phyloP scores from a whole-genome alignment of 2,888 invertebrate species.

The Ophion obscuratus region DNA sequence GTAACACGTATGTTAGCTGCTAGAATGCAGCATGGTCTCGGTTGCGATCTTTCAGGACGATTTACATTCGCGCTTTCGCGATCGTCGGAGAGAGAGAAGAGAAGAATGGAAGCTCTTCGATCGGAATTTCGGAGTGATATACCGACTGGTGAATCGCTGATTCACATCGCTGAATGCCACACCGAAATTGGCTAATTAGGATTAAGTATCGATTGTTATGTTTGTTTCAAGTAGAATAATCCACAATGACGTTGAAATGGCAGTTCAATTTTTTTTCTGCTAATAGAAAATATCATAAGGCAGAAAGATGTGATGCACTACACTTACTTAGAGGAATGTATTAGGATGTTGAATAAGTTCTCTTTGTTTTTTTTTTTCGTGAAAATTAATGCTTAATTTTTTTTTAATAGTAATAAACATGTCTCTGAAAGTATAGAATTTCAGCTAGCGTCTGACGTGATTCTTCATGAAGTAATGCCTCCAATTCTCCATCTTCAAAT shows the following conservation, averaged over 20 bases:
- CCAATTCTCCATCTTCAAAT: too few relatives aligned
- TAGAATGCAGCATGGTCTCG: conserved; percentile 22
- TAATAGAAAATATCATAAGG: too few relatives aligned
- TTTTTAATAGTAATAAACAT: too few relatives aligned
- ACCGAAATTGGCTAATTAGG: not conserved
- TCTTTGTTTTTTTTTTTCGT: too few relatives aligned
- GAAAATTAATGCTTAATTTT: too few relatives aligned
- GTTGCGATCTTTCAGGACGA: conserved; percentile 37
- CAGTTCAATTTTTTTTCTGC: not conserved
- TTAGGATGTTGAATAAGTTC: too few relatives aligned
- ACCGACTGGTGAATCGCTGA: not conserved
- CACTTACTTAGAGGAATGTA: too few relatives aligned
- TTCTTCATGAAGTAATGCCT: too few relatives aligned
- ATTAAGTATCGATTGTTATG: not conserved
- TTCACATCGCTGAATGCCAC: not conserved
- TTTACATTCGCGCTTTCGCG: conserved; percentile 41
- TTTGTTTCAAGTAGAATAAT: not conserved
- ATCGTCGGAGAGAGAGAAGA: not conserved
- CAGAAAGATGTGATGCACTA: too few relatives aligned
- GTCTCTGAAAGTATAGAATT: too few relatives aligned
- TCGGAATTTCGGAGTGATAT: conserved; percentile 5
- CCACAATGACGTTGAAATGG: not conserved
- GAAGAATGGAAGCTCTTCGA: not conserved
- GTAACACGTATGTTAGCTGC: conserved; percentile 54
- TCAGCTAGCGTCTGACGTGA: too few relatives aligned